Conservation (phyloP, 2,888 invertebrate genomes). For the Epinotia nisella region DNA sequence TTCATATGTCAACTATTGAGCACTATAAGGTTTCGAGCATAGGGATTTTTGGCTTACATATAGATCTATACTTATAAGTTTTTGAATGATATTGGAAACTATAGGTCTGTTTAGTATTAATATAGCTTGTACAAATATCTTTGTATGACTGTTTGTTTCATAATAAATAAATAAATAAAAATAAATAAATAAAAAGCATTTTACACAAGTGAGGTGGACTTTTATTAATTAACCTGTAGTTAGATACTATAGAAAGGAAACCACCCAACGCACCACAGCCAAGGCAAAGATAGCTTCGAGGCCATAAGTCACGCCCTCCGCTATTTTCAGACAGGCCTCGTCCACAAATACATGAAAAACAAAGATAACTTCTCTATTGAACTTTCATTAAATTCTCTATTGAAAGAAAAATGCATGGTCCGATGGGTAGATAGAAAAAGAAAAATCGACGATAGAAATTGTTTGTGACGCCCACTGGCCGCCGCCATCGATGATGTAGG, state of each 20-base stretch:
- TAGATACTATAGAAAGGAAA: neutral
- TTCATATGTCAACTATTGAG: too few relatives aligned
- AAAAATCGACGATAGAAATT: conserved; percentile 15
- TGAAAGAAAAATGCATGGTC: conserved; percentile 12
- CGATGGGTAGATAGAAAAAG: neutral
- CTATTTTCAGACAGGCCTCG: conserved; percentile 13
- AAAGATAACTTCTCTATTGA: neutral
- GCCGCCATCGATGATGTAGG: conserved; percentile 3
- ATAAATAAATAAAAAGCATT: too few relatives aligned
- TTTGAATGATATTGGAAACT: too few relatives aligned
- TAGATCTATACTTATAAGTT: too few relatives aligned
- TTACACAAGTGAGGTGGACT: neutral
- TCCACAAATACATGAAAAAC: neutral
- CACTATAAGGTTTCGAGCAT: too few relatives aligned
- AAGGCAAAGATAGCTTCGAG: neutral
- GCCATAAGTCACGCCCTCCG: conserved; percentile 9
- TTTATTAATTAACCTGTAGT: conserved; percentile 14
- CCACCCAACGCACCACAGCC: neutral
- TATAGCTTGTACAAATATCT: too few relatives aligned
- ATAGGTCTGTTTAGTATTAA: too few relatives aligned
- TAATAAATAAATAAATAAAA: too few relatives aligned
- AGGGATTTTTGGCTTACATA: too few relatives aligned
- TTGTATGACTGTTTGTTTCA: too few relatives aligned
- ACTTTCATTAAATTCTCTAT: conserved; percentile 23
- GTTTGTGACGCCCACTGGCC: conserved; percentile 34